Percentiles rank a stretch among this genome's conserved stretches.
phyloP scores from a whole-genome alignment of 2,113 vertebrate species.

The Urocynchramus pylzowi region DNA sequence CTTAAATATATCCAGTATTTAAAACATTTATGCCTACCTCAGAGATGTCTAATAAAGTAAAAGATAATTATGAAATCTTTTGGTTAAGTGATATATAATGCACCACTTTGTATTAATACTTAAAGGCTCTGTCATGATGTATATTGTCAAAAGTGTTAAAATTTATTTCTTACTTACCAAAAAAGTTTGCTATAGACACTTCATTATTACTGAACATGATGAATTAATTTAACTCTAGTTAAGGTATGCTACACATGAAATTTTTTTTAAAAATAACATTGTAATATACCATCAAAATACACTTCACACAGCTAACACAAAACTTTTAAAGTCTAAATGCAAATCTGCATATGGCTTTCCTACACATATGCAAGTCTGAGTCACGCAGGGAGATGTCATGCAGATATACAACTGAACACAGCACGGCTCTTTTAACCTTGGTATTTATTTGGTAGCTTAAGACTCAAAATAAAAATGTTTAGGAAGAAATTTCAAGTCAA shows the following conservation, averaged over 20 bases:
- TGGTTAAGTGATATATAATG: background rate
- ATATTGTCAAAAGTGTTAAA: background rate
- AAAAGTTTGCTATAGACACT: background rate
- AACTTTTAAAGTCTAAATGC: background rate
- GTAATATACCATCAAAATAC: background rate
- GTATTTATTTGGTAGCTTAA: background rate
- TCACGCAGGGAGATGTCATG: fast-evolving
- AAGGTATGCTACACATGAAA: background rate
- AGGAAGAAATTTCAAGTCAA: background rate
- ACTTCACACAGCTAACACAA: background rate
- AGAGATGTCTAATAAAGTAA: background rate
- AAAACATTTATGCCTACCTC: background rate
- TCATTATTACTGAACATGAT: background rate
- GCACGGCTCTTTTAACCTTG: background rate
- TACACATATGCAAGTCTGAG: background rate
- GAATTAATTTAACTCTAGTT: background rate
- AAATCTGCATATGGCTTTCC: background rate
- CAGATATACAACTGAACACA: background rate
- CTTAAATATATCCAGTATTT: background rate
- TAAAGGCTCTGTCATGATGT: background rate
- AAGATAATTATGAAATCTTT: background rate
- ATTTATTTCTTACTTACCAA: background rate
- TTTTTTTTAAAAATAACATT: background rate
- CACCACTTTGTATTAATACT: background rate
- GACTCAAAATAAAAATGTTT: background rate